These are phyloP conservation scores for Pachypsylla venusta DNA, from an alignment of 1,140 invertebrate genomes.

Conservation along the genomic window DNA sequence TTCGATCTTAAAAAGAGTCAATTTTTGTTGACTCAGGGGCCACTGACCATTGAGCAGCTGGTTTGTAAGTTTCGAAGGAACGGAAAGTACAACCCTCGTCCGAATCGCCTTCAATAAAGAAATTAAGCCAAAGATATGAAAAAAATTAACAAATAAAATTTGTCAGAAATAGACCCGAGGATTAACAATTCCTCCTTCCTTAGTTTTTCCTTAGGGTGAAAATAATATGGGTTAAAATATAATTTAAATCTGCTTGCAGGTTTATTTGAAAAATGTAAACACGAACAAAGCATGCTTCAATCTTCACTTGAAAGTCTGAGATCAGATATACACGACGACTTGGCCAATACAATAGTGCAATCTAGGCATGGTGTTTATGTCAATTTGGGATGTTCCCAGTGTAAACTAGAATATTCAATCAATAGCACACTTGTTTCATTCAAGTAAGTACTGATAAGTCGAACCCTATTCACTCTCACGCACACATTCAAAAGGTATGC, in stretches of 20 bases:
- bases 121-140: too few relatives aligned
- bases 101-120: background rate
- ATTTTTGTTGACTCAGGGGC: background rate
- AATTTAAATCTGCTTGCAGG: slow-evolving; percentile 17
- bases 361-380: slow-evolving; percentile 19
- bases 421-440: slow-evolving; percentile 19
- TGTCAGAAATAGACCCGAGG: background rate
- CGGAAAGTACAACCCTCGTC: background rate
- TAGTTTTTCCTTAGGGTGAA: background rate
- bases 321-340: slow-evolving; percentile 22
- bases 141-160: too few relatives aligned
- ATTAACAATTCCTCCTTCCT: background rate
- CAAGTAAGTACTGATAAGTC: slow-evolving; percentile 20
- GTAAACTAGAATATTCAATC: slow-evolving; percentile 15
- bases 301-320: slow-evolving; percentile 20
- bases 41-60: background rate
- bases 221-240: background rate
- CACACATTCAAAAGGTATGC: too few relatives aligned
- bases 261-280: slow-evolving; percentile 26
- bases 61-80: background rate
- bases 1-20: background rate
- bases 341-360: slow-evolving; percentile 17
- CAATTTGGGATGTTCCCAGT: slow-evolving; percentile 20
- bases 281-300: slow-evolving; percentile 23
- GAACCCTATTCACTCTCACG: too few relatives aligned